Base-by-base conservation (phyloP, 2,888 invertebrate genomes). In the Maniola hyperantus region DNA sequence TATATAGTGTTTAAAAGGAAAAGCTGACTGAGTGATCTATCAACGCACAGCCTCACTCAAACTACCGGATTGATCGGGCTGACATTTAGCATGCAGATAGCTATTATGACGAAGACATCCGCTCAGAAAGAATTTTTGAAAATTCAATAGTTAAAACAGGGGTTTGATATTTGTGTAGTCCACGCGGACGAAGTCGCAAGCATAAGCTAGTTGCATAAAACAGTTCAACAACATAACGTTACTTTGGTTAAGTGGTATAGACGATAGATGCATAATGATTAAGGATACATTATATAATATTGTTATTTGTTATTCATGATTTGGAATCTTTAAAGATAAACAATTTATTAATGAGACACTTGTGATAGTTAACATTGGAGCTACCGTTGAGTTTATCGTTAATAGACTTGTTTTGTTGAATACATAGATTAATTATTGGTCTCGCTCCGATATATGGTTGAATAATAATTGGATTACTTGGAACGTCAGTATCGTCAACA, bases 311-410 rank as follows among this genome's bases (percentile, higher is more conserved):
- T 33, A 46, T 60, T 34, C 18, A 50, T 8, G 2, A 36, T 48
- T 48, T n/a, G 48, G 33, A 60, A 59, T n/a, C 39, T 53, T 34
- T 57, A 53, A 42, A 51, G 33, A 51, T 20, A 53, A 44, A 54
- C 13, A 20, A 66, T 42, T 63, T 55, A 64, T 59, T 46, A 68
- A 20, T 34, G 55, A 54, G 61, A 18, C 60, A 34, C 53, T 63
- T 64, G 53, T 58, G 61, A 66, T 66, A 39, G 54, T 42, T 63
- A 64, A 65, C 62, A 51, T 42, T 11, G 46, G 42, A 34, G 44
- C 63, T 66, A 60, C 66, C 44, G 68, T 65, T 63, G 51, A 6
- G 42, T 60, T 59, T 64, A 66, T 66, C 59, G 54, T 59, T 54
- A 63, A 63, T 66, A 34, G 33, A 65, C 44, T 62, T 68, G 48